Evolutionary conservation across 1,140 invertebrate species (phyloP).

Genomic region (Panonychus citri): DNA sequence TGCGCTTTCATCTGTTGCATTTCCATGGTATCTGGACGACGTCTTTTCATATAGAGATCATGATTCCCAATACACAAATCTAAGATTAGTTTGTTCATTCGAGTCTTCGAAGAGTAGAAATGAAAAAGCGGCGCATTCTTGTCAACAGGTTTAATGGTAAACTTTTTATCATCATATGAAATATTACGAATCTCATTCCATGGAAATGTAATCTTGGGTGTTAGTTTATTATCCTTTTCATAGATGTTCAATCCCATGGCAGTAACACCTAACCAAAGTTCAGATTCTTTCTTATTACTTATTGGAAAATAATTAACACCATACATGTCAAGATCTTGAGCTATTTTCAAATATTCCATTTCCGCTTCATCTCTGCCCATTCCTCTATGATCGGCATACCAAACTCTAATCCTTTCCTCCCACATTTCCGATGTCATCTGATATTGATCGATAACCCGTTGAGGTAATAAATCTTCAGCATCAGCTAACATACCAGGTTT

Average conservation of each 20-base stretch:
- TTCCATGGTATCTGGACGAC: slow-evolving; percentile 81
- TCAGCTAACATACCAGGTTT: slow-evolving; percentile 67
- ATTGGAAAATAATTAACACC: slow-evolving; percentile 96
- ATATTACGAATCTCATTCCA: slow-evolving; percentile 96
- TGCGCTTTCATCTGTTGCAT: slow-evolving; percentile 95
- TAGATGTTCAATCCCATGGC: slow-evolving; percentile 94
- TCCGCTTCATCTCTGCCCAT: slow-evolving; percentile 85
- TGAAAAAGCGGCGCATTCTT: slow-evolving; percentile 74
- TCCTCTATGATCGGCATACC: slow-evolving; percentile 47
- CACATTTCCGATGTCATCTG: slow-evolving; percentile 96
- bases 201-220: slow-evolving; percentile 78
- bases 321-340: slow-evolving; percentile 77
- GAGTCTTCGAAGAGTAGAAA: slow-evolving; percentile 60
- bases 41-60: slow-evolving; percentile 72
- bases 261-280: slow-evolving; percentile 88
- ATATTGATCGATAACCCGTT: slow-evolving; percentile 90
- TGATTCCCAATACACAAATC: slow-evolving; percentile 90
- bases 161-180: slow-evolving; percentile 93
- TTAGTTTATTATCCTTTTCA: slow-evolving; percentile 46
- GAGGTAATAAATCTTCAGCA: slow-evolving; percentile 61
- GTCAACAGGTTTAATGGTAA: slow-evolving; percentile 81
- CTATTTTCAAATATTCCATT: slow-evolving; percentile 98
- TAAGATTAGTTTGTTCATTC: slow-evolving; percentile 33
- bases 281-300: slow-evolving; percentile 87
- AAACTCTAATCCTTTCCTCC: slow-evolving; percentile 87